Evolutionary conservation across 37 sponge, comb jelly and placozoan genomes (phyloP).

Genomic region (Spongia lamella): DNA sequence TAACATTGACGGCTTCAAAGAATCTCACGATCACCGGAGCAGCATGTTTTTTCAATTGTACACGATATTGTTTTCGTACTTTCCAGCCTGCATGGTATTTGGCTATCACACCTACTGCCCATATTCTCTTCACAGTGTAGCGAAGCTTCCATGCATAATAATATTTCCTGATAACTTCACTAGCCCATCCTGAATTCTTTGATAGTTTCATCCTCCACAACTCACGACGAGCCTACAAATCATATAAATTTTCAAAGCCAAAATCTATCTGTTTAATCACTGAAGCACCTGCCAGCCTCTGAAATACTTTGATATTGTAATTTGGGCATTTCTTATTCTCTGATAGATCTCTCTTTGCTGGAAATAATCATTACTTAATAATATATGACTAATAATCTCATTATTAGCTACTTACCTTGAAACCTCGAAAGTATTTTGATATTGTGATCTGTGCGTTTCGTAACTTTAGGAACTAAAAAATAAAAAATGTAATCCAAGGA

Average conservation of each 20-base stretch:
- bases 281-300: slow-evolving; percentile 63
- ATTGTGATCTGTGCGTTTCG: slow-evolving; percentile 54
- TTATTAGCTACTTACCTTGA: slow-evolving; percentile 31
- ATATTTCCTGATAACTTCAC: slow-evolving; percentile 21
- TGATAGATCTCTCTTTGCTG: slow-evolving; percentile 20
- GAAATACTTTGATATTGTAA: slow-evolving; percentile 66
- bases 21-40: slow-evolving; percentile 37
- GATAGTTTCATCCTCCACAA: slow-evolving; percentile 37
- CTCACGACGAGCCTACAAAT: slow-evolving; percentile 34
- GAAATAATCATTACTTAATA: neutral
- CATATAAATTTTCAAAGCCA: too few relatives aligned
- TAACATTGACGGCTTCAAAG: slow-evolving; percentile 46
- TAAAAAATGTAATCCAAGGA: neutral
- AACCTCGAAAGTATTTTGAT: slow-evolving; percentile 27
- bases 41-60: slow-evolving; percentile 15
- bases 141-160: slow-evolving; percentile 43
- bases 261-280: too few relatives aligned
- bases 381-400: too few relatives aligned
- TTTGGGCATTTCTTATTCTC: slow-evolving; percentile 33
- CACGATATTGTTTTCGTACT: slow-evolving; percentile 28
- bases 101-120: slow-evolving; percentile 46
- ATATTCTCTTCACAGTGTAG: slow-evolving; percentile 1
- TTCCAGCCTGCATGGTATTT: slow-evolving; percentile 47
- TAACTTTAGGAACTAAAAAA: slow-evolving; percentile 43
- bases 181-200: slow-evolving; percentile 21